Evolutionary conservation across 2,113 vertebrate genomes (phyloP), one percentile per base, ranked within the genome.

Genomic region (Protomyctophum bolini): DNA sequence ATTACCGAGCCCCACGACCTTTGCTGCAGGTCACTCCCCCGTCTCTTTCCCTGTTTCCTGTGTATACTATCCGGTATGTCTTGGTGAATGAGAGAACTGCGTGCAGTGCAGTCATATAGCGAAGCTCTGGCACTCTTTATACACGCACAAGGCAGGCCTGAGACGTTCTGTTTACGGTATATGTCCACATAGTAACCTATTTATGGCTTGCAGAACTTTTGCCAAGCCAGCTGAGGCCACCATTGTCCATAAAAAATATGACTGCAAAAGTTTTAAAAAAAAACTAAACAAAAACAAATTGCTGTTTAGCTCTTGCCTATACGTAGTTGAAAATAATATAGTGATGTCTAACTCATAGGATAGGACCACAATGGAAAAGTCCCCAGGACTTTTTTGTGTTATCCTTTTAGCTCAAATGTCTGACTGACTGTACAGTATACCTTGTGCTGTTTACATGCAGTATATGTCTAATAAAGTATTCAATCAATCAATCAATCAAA

Each of bases 101-200:
- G 51, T 68, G 41, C 62, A 46, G 21, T 67, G n/a, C n/a, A n/a
- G n/a, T n/a, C n/a, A n/a, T 58, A 78, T 47, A 57, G 58, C 14
- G 52, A 50, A 56, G 68, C 73, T 73, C 57, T 76, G 62, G 63
- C 64, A 76, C 41, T 10, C 56, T 66, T 50, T 46, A 59, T 46
- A 59, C 14, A 51, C 58, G 72, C 73, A 15, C n/a, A 67, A 29
- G 49, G 49, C 56, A 68, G 50, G 60, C 54, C 75, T 29, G 5
- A 41, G 33, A 41, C 33, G 59, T 33, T 41, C 71, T 80, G 82
- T 70, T 87, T 83, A n/a, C n/a, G n/a, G n/a, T n/a, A n/a, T n/a
- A 90, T 84, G 76, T 85, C 70, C 79, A 88, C 74, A 79, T 66
- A 75, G 59, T 80, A 50, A 57, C 72, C 57, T 81, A 83, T 87